Base-by-base conservation (phyloP, 2,113 vertebrate genomes). In the Bubo scandiacus region DNA sequence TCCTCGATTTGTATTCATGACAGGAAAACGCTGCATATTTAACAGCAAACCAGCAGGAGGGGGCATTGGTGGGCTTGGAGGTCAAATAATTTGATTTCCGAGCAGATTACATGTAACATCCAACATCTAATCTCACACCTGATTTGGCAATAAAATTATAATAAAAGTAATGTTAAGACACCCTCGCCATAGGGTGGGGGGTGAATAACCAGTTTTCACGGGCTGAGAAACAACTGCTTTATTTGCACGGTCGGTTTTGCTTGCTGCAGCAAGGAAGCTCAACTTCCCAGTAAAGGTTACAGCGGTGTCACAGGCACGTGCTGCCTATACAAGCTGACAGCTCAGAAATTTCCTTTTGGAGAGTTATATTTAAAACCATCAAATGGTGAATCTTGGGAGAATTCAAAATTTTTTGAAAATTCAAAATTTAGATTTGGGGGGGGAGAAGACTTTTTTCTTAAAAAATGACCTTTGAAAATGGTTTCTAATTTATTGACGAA, bases 1-100 rank as follows among this genome's bases (percentile, higher is more conserved):
- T 98, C 98, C 98, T 96, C 98, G 92, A 99, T 99, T 99, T 99
- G 99, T 99, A 99, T 99, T 99, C 99, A 99, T 99, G 99, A 99
- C 97, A 98, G 98, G 98, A 97, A 98, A 98, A 98, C 96, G 98
- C 99, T 99, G 99, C 99, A 99, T 99, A 99, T 99, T 99, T 98
- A 99, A 98, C 98, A 99, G 99, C 98, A 98, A 98, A 98, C 95
- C 98, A 98, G 98, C 98, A 97, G 98, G 98, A 99, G 98, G 98
- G 98, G 98, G 98, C 98, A 98, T 97, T 83, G 96, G 98, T 97
- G 98, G 98, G 98, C 98, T 98, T 97, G 97, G 98, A 98, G 99
- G 99, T 99, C 99, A 99, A 99, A 99, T 99, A 98, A 99, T 99
- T 99, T 99, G 98, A 99, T 99, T 99, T 99, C 97, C 83, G 96